These are phyloP conservation scores for Prolemur simus DNA, from an alignment of 2,113 vertebrate species.

Conservation along the genomic window DNA sequence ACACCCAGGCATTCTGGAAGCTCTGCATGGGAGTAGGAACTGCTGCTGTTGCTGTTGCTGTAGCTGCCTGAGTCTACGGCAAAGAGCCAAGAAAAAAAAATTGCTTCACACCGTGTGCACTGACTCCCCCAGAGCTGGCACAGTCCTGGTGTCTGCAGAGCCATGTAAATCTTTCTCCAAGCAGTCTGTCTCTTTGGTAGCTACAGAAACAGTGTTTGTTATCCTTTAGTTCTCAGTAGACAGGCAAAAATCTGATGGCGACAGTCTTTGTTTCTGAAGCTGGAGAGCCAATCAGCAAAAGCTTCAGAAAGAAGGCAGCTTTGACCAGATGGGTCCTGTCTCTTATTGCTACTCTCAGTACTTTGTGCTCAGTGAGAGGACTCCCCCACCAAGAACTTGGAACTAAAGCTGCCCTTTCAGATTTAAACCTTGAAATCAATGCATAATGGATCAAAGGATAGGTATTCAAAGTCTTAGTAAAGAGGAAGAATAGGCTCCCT, in stretches of 20 bases:
- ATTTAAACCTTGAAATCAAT: conserved; percentile 17
- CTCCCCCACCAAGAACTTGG: not conserved
- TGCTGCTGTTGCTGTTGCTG: not conserved
- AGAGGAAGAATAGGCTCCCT: not conserved
- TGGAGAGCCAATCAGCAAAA: conserved; percentile 2
- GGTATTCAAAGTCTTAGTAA: not conserved
- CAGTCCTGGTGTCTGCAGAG: conserved; percentile 12
- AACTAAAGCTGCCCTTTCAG: not conserved
- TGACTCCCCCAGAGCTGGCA: conserved; percentile 20
- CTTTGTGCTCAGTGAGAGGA: not conserved
- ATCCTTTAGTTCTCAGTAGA: conserved; percentile 46
- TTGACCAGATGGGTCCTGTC: not conserved
- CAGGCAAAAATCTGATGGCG: not conserved
- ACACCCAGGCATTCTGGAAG: conserved; percentile 41
- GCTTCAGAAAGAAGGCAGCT: not conserved
- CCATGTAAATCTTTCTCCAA: conserved; percentile 32
- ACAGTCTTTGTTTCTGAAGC: not conserved
- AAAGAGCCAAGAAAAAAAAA: conserved; percentile 46
- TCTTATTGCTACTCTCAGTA: not conserved
- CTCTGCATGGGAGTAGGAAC: not conserved
- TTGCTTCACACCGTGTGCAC: not conserved
- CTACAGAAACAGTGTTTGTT: conserved; percentile 53
- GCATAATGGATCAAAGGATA: not conserved
- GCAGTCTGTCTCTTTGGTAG: conserved; percentile 33
- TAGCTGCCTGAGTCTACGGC: conserved; percentile 19